phyloP scores from a whole-genome alignment of 2,797 vertebrate species.

The Knipowitschia caucasica region DNA sequence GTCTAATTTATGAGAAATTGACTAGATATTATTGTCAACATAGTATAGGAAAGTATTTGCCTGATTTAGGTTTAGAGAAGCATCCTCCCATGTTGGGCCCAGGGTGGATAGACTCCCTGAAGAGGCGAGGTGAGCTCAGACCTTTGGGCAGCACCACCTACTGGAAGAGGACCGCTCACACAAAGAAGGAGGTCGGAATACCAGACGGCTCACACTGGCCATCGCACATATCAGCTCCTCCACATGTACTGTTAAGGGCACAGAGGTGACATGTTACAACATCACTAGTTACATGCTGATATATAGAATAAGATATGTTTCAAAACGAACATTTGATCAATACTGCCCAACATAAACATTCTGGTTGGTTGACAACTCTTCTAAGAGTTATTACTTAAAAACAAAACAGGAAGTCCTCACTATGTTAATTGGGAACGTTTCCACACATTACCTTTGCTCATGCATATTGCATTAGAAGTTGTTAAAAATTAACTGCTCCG shows the following conservation, averaged over 20 bases:
- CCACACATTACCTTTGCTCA: constrained; percentile 57
- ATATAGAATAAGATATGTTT: no score
- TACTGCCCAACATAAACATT: no score
- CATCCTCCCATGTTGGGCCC: constrained; percentile 89
- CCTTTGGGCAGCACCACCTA: constrained; percentile 49
- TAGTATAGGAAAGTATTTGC: constrained; percentile 56
- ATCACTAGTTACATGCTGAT: not conserved
- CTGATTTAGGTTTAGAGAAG: constrained; percentile 94
- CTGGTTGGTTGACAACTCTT: constrained; percentile 6
- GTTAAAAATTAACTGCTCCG: constrained; percentile 71
- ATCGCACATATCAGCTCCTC: constrained; percentile 73
- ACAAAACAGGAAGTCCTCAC: no score
- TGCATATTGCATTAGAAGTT: constrained; percentile 58
- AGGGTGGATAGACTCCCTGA: constrained; percentile 58
- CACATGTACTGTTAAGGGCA: constrained; percentile 57
- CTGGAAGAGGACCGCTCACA: constrained; percentile 51
- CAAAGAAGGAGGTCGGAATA: constrained; percentile 56
- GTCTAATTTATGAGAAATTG: no score
- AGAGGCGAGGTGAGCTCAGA: constrained; percentile 53
- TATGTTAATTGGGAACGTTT: constrained; percentile 63
- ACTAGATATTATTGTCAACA: not conserved
- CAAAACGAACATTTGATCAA: not conserved
- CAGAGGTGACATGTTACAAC: not conserved
- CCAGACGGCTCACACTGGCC: constrained; percentile 67
- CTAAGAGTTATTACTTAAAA: constrained; percentile 32